Base-by-base conservation (phyloP, 2,113 vertebrate species). In the Sturnus vulgaris region DNA sequence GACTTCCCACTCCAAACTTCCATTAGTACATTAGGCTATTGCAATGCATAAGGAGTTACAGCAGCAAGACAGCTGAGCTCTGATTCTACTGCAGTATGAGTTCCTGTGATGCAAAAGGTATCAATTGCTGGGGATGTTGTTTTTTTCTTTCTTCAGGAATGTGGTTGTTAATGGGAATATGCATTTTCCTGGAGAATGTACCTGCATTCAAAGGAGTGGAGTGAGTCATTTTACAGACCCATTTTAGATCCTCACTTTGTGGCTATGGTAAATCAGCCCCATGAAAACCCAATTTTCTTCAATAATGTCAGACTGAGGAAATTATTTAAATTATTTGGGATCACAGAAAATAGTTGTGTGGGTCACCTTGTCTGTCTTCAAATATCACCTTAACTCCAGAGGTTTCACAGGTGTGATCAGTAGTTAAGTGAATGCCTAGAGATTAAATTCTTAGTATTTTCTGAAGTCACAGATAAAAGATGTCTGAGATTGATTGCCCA, bases 21-120 rank as follows among this genome's bases (percentile, higher is more conserved):
- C 30, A 76, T 24, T 31, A 0, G 0, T 25, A 11, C 49, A 14
- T 80, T 4, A 5, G 25, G 35, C 12, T 46, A 4, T n/a, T 70
- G 21, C 31, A 65, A 19, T 37, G 19, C 25, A 11, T 21, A 14
- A 78, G n/a, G 24, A 60, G 28, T n/a, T 69, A 24, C 10, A 77
- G 21, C 31, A 23, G 35, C 5, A 19, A 47, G n/a, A 31, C 14
- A 31, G 8, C 40, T 57, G 28, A 17, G 8, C 37, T 31, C n/a
- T 8, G 9, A 50, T 93, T 71, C 42, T 59, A 7, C 47, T 55
- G 8, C 8, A 47, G 8, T 23, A 3, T 42, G 22, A 72, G 11
- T 53, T 82, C 30, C 22, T 47, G 33, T 16, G 15, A 66, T 50
- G 18, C 14, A 49, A 57, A 80, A 35, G 2, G 8, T 40, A 35